phyloP scores from a whole-genome alignment of 1,140 invertebrate species.

The Reticulitermes speratus region DNA sequence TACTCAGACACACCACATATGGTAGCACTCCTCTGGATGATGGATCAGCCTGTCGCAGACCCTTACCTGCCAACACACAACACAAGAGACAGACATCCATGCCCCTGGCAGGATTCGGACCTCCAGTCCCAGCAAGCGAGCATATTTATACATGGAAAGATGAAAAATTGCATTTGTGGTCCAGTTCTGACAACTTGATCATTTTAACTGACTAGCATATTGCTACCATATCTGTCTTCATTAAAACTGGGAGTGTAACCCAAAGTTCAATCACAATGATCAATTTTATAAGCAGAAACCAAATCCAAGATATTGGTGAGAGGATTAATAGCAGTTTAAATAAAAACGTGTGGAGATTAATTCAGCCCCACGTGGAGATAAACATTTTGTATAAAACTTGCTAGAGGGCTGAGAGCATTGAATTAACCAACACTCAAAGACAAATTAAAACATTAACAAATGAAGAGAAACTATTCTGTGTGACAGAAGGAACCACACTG shows the following conservation, averaged over 20 bases:
- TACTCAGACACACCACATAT: too few relatives aligned
- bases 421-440: not conserved
- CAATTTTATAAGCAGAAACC: not conserved
- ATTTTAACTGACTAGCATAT: too few relatives aligned
- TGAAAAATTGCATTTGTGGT: too few relatives aligned
- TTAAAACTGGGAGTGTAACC: not conserved
- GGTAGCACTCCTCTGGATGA: too few relatives aligned
- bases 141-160: too few relatives aligned
- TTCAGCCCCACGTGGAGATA: not conserved
- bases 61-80: too few relatives aligned
- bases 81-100: too few relatives aligned
- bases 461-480: not conserved
- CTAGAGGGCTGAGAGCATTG: not conserved
- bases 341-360: not conserved
- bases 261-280: not conserved
- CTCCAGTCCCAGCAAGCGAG: too few relatives aligned
- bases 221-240: too few relatives aligned
- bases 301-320: not conserved
- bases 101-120: too few relatives aligned
- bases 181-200: too few relatives aligned
- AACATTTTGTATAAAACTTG: not conserved
- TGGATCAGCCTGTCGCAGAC: too few relatives aligned
- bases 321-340: not conserved
- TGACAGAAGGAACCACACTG: not conserved
- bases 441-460: conserved; percentile 6